Conservation (phyloP, 2,113 vertebrate genomes). For the Megatriorchis doriae region DNA sequence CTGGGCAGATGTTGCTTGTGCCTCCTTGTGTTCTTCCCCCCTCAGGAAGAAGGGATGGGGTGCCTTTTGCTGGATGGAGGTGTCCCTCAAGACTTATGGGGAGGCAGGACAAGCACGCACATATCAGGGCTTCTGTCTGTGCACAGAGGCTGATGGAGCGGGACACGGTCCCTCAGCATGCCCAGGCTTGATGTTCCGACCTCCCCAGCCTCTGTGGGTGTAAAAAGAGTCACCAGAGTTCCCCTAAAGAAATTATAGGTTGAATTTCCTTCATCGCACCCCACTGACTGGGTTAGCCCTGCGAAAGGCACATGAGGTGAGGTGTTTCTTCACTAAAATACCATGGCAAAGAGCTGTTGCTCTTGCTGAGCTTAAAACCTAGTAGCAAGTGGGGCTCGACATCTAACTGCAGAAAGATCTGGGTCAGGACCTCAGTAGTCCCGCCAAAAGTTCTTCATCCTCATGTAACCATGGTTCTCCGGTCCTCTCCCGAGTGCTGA, state of each 20-base stretch:
- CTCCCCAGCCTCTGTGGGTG: neutral
- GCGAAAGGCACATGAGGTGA: neutral
- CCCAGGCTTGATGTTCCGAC: accelerated
- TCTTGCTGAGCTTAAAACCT: neutral
- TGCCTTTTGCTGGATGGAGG: no score
- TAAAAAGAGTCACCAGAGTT: neutral
- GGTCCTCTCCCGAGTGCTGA: neutral
- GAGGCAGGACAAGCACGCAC: accelerated
- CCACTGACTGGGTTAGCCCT: neutral
- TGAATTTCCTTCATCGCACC: neutral
- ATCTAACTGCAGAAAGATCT: neutral
- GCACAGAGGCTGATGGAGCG: neutral
- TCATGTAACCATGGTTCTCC: neutral
- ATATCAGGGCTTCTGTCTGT: neutral
- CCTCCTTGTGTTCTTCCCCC: neutral
- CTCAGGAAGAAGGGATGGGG: neutral
- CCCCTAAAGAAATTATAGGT: neutral
- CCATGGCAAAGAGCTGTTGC: neutral
- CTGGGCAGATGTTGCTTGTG: neutral
- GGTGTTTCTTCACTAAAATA: neutral
- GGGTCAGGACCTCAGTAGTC: neutral
- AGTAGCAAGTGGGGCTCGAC: neutral
- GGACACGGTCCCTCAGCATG: neutral
- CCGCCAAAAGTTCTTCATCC: neutral
- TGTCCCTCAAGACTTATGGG: accelerated